Base-by-base conservation (phyloP, 2,888 invertebrate species). In the Uloborus plumipes region DNA sequence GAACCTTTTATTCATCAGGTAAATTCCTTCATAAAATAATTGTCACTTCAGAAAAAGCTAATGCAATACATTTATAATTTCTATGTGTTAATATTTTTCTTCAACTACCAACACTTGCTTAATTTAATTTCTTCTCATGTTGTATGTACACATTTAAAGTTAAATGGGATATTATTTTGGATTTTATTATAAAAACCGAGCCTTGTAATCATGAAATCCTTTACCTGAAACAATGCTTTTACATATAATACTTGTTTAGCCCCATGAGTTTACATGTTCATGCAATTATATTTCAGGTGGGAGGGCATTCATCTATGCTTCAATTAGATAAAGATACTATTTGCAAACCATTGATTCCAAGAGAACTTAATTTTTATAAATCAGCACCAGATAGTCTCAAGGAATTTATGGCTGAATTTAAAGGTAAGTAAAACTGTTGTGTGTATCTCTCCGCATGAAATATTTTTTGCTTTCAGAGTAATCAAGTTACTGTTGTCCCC, bases 301-400 rank as follows among this genome's bases (percentile, higher is more conserved):
- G 91, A 66, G 91, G 91, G 11, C 91, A 91, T 87, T 90, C 90
- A 13, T 90, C 90, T 71, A 90, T 91, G 88, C 88, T 91, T 65
- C 88, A 89, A 73, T 89, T 91, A 84, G 90, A 91, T 86, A 89
- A 90, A 65, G 87, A 88, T 26, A 91, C 91, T 2, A 89, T 91
- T 39, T 91, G 91, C 87, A 92, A 91, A 86, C 91, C 92, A 16
- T 88, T 91, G 58, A 90, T 91, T 74, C 87, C 89, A 15, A 87
- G 91, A 80, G 92, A 92, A 87, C 89, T 90, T 31, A 87, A 89
- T 71, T 92, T 92, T 88, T 92, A 92, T 87, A 89, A 90, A 85
- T 89, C 89, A n/a, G 88, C 92, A 85, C 92, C 92, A 1, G 87
- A 88, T 26, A 87, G 88, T 50, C 88, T 92, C 79, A 89, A 89